phyloP scores from a whole-genome alignment of 2,888 invertebrate species.

The Gymnosoma rotundatum region DNA sequence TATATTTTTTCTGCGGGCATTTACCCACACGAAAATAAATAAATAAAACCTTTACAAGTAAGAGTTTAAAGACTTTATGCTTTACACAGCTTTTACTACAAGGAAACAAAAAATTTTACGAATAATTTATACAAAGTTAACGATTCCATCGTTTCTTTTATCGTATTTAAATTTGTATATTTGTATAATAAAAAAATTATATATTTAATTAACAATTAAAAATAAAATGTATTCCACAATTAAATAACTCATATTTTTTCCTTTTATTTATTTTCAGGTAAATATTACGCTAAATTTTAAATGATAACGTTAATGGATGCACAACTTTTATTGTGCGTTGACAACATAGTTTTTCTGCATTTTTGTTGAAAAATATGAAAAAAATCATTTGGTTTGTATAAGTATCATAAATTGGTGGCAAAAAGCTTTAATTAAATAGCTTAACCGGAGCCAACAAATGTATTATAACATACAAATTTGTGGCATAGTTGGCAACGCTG shows the following conservation, averaged over 20 bases:
- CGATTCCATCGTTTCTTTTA: not conserved
- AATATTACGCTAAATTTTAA: slow-evolving; percentile 34
- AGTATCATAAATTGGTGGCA: not conserved
- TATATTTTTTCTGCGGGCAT: slow-evolving; percentile 14
- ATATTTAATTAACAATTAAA: slow-evolving; percentile 53
- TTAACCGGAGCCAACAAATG: slow-evolving; percentile 61
- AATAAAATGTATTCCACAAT: slow-evolving; percentile 47
- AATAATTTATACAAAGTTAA: too few species aligned
- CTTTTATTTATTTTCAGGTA: slow-evolving; percentile 60
- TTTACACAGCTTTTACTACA: too few species aligned
- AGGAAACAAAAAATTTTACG: too few species aligned
- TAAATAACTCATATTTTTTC: slow-evolving; percentile 28
- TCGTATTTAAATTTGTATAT: not conserved
- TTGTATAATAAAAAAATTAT: not conserved
- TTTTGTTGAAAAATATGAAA: slow-evolving; percentile 10
- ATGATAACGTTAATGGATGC: slow-evolving; percentile 37
- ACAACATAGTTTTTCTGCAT: slow-evolving; percentile 29
- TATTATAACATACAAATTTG: slow-evolving; percentile 50
- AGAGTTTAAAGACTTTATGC: too few species aligned
- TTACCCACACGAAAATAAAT: too few species aligned
- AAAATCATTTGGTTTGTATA: slow-evolving; percentile 32
- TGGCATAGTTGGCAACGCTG: slow-evolving; percentile 48
- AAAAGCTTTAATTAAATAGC: slow-evolving; percentile 54
- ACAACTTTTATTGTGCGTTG: slow-evolving; percentile 51
- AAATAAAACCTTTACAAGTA: too few species aligned